These are phyloP conservation scores for Schrankia costaestrigalis DNA, from an alignment of 2,888 invertebrate species.

Conservation along the genomic window DNA sequence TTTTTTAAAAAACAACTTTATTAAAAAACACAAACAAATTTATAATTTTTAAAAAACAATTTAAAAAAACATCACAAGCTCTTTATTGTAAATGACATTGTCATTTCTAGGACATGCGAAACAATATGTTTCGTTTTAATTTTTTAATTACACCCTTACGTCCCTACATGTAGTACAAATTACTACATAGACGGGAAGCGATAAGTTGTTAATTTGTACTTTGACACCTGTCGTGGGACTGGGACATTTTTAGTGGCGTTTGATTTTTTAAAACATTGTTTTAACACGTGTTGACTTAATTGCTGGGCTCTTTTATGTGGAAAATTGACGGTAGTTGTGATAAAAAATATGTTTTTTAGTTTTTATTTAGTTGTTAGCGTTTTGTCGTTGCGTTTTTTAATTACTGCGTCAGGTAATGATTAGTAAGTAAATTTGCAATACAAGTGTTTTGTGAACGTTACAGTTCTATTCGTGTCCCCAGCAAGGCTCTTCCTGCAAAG, in stretches of 20 bases:
- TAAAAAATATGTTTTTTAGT: too few species aligned
- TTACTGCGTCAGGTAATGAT: too few species aligned
- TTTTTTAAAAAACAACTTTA: too few species aligned
- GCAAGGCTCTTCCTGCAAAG: too few species aligned
- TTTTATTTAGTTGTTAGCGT: too few species aligned
- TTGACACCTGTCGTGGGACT: conserved; percentile 56
- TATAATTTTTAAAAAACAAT: too few species aligned
- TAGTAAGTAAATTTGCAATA: too few species aligned
- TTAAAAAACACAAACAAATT: too few species aligned
- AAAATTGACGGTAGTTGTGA: background rate
- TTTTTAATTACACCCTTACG: conserved; percentile 25
- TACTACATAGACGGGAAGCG: conserved; percentile 50
- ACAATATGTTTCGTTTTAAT: conserved; percentile 15
- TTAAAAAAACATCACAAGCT: background rate
- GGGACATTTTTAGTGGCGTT: conserved; percentile 15
- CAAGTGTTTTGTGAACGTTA: too few species aligned
- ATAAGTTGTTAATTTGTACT: conserved; percentile 69
- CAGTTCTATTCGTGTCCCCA: too few species aligned
- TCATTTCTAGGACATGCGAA: conserved; percentile 7
- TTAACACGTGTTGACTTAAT: conserved; percentile 22
- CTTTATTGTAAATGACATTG: conserved; percentile 5
- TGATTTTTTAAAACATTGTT: conserved; percentile 18
- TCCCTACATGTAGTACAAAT: conserved; percentile 35
- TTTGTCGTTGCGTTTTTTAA: too few species aligned
- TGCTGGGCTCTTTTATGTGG: background rate